Percentiles rank a stretch among this genome's conserved stretches.
phyloP scores from a whole-genome alignment of 2,113 vertebrate genomes.

The Laticauda laticaudata region DNA sequence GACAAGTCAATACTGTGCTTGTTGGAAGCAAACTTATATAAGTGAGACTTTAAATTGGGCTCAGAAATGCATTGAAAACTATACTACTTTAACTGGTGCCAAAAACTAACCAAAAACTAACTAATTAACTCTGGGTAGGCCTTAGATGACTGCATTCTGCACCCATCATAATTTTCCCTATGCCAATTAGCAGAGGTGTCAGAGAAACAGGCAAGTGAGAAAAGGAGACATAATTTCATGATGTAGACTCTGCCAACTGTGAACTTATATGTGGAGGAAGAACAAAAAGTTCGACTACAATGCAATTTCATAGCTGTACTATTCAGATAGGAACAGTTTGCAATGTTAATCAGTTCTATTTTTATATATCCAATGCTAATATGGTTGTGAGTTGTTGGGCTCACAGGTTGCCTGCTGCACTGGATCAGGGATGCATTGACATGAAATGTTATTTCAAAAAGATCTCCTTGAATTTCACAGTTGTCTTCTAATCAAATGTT shows the following conservation, averaged over 20 bases:
- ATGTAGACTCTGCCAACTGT: not conserved
- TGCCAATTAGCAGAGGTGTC: not conserved
- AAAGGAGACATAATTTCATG: not conserved
- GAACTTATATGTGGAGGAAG: not conserved
- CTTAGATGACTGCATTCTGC: not conserved
- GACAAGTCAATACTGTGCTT: not conserved
- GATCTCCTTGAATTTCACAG: not conserved
- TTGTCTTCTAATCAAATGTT: not conserved
- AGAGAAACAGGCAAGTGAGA: not conserved
- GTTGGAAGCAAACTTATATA: not conserved
- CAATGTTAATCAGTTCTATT: not conserved
- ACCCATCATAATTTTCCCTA: not conserved
- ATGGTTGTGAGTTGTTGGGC: not conserved
- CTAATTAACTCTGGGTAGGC: not conserved
- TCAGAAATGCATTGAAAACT: not conserved
- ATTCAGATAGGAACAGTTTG: not conserved
- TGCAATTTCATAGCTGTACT: not conserved
- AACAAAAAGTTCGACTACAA: not conserved
- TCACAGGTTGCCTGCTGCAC: not conserved
- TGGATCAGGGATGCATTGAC: not conserved
- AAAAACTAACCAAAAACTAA: too few species aligned
- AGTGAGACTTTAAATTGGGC: not conserved
- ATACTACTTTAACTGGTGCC: not conserved
- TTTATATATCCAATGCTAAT: not conserved
- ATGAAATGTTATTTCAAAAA: not conserved